Evolutionary conservation across 2,113 vertebrate genomes (phyloP), one percentile per base, ranked within the genome.

Genomic region (Amblyornis subalaris): DNA sequence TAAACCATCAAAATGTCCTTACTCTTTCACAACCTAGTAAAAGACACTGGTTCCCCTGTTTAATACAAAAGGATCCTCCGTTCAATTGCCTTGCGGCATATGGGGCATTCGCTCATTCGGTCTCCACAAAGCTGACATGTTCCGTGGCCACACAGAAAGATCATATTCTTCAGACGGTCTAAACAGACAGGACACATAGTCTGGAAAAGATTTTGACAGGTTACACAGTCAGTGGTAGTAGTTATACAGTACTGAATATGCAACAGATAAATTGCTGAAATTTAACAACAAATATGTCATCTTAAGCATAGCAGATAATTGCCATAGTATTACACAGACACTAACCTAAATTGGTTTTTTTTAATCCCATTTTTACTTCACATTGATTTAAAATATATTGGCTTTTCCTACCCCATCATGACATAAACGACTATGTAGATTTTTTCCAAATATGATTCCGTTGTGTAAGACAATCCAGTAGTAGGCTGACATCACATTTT

Each of bases 151-250:
- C 99, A 99, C 97, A 99, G 99, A 95, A 99, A 99, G 97, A 99
- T 99, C 99, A 99, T 99, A 89, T 99, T 99, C 98, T 99, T 99
- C 94, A 99, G 98, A n/a, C 99, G 98, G 96, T 99, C 99, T 98
- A 99, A 89, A 94, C 99, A 99, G 54, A 99, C 99, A 28, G 99
- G 99, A 90, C 99, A 99, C 99, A 99, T 99, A 1, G 99, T 99
- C 99, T 99, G 98, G 9, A 97, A 94, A 26, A 94, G 75, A 97
- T 93, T 47, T 60, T 9, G 75, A 96, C 20, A 96, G 38, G 44
- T 95, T 55, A 94, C 25, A 67, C 2, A 53, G 69, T 90, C 54
- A 87, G 20, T 48, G 21, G 36, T 9, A 75, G 47, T 2, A 50
- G 12, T 16, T 67, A 62, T 1, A 70, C 17, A 74, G 22, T 15